Evolutionary conservation across 2,113 vertebrate species (phyloP), one percentile per base, ranked within the genome.

Genomic region (Ictalurus furcatus): DNA sequence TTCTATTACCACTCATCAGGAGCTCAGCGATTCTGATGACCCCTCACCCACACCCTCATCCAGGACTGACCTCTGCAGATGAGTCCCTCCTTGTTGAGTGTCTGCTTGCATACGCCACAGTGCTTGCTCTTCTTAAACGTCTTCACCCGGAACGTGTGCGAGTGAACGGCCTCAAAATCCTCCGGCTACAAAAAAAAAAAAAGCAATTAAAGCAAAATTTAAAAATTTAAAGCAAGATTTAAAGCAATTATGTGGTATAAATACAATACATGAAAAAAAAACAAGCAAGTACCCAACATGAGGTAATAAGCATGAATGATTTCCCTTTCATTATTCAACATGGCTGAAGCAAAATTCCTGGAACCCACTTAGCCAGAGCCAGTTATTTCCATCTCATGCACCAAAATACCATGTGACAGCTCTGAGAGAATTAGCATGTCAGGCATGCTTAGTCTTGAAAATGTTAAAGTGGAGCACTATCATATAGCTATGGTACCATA

Each of bases 41-140:
- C 85, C 52, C 54, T 67, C 28, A 16, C 85, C 67, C 85, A 78
- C 67, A 59, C 80, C 59, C 80, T 71, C 67, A 28, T 79, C 56
- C 44, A 85, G 6, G 58, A 91, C 97, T 97, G 92, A 98, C 98
- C 98, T 97, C 97, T 93, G 92, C 98, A 99, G 92, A 97, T 94
- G 89, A 97, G 97, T 85, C 98, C 98, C 87, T 99, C 97, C 85
- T 97, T 96, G 4, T 95, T 94, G 95, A 99, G 96, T 73, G 94
- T 95, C 95, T 98, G 98, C 2, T 97, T 96, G 91, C 98, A 99
- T 52, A 97, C 96, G 5, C 96, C 96, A 1, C 98, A 99, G 2
- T 97, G 96, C 89, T 98, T 98, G 94, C 96, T 95, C 95, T 98
- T 99, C 96, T 97, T 98, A 94, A 99, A 99, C 44, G 96, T 98